Conservation (phyloP, 2,888 invertebrate species). For the Clivina fossor region DNA sequence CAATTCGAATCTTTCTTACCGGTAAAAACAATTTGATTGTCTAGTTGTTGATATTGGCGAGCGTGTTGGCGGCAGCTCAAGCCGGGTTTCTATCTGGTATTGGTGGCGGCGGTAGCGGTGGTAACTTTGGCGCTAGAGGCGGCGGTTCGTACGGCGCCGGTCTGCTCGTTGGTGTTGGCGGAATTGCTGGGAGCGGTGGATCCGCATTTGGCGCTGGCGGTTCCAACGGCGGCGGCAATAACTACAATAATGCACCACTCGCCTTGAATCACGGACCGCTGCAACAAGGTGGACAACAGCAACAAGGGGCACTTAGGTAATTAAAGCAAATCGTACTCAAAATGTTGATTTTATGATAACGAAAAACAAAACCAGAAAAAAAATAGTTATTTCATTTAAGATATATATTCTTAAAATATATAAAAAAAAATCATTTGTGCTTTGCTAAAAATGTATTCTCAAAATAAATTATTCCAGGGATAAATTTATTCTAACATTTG, state of each 20-base stretch:
- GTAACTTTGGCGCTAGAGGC: not conserved
- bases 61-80: conserved; percentile 12
- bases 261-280: conserved; percentile 22
- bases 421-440: no score
- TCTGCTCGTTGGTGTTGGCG: no score
- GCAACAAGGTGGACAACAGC: conserved; percentile 10
- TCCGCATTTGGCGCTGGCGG: not conserved
- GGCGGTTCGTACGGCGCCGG: conserved; percentile 15
- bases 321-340: no score
- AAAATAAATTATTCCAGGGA: conserved; percentile 1
- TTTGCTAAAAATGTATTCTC: not conserved
- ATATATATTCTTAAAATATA: not conserved
- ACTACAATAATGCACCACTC: conserved; percentile 22
- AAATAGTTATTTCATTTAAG: not conserved
- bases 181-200: conserved; percentile 1
- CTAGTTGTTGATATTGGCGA: conserved; percentile 17
- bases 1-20: not conserved
- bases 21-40: no score
- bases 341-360: not conserved
- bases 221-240: conserved; percentile 3
- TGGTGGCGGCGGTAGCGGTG: not conserved
- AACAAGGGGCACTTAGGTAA: conserved; percentile 24
- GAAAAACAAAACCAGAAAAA: not conserved
- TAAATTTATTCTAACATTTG: no score
- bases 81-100: conserved; percentile 15